Base-by-base conservation (phyloP, 2,113 vertebrate genomes). In the Crotophaga sulcirostris region DNA sequence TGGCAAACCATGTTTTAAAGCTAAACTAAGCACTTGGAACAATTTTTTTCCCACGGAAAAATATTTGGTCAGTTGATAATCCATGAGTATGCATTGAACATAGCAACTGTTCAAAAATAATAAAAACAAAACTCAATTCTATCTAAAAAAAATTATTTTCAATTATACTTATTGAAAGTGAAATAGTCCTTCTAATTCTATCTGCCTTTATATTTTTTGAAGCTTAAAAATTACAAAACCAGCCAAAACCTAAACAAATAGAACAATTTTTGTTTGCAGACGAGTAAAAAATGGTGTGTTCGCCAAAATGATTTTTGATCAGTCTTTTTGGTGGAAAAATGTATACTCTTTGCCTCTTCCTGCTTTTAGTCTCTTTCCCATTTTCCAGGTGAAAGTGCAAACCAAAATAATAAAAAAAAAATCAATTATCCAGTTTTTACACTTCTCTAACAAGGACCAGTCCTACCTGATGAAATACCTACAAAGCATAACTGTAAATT, bases 391-490 rank as follows among this genome's bases (percentile, higher is more conserved):
- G 34, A 89, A 70, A 33, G 16, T 6, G 5, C 18, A 63, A 75
- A 77, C 70, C 42, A 86, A 89, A 96, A 80, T 66, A 66, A 68
- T 10, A 6, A 40, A 52, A 49, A 33, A 4, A 13, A 62, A 92
- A 95, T 96, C 47, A 33, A 92, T 92, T 92, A 63, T 67, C 80
- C 64, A 58, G 6, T 81, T 80, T 85, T 93, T 69, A 21, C 64
- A 52, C 68, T 84, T 75, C 80, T 77, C 76, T 96, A 96, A 95
- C 94, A 92, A 95, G 94, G 76, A 25, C 47, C 56, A 60, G 70
- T 36, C 83, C 70, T 56, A 84, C 73, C 84, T 94, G 92, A 96
- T 76, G 73, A 94, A 94, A 95, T 92, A 94, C 93, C 69, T 76
- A 73, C 80, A 74, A 54, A 89, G 86, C 9, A 1, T 58, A 91